Percentiles rank a stretch among this genome's conserved stretches.
phyloP scores from a whole-genome alignment of 1,140 invertebrate genomes.

The Uloborus diversus region DNA sequence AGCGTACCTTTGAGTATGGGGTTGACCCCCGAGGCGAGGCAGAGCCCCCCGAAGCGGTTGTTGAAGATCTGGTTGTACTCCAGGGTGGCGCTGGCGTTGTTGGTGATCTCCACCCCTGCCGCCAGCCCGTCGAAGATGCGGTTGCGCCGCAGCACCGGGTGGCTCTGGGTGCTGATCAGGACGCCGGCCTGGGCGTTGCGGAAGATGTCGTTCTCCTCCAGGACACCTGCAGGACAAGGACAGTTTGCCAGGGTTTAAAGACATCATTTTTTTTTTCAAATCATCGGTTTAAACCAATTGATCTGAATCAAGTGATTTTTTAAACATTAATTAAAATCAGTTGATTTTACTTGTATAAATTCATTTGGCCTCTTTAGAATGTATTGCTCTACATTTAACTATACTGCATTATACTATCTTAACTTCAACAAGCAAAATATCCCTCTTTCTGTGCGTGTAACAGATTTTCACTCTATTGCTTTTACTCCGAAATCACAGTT shows the following conservation, averaged over 20 bases:
- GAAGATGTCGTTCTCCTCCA: conserved; percentile 97
- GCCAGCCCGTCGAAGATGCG: conserved; percentile 97
- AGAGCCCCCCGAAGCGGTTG: conserved; percentile 97
- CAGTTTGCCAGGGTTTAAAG: no score
- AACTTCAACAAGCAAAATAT: no score
- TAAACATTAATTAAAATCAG: no score
- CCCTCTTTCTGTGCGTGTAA: no score
- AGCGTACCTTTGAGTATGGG: conserved; percentile 80
- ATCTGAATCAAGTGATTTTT: no score
- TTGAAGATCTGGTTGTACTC: conserved; percentile 97
- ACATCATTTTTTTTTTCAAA: conserved; percentile 98
- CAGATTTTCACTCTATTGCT: no score
- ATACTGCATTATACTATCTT: no score
- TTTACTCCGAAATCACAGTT: no score
- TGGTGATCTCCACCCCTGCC: conserved; percentile 98
- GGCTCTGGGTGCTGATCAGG: conserved; percentile 95
- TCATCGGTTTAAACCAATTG: no score
- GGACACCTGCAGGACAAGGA: conserved; percentile 75
- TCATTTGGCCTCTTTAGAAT: no score
- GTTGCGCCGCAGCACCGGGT: conserved; percentile 92
- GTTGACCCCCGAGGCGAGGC: conserved; percentile 94
- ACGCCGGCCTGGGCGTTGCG: conserved; percentile 98
- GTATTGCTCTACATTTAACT: no score
- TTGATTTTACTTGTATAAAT: no score
- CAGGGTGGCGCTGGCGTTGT: conserved; percentile 95